A percentile compares a stretch with the other conserved stretches of the same genome.
Evolutionary conservation across 2,888 invertebrate species (phyloP).

Genomic region (Acleris emargana): DNA sequence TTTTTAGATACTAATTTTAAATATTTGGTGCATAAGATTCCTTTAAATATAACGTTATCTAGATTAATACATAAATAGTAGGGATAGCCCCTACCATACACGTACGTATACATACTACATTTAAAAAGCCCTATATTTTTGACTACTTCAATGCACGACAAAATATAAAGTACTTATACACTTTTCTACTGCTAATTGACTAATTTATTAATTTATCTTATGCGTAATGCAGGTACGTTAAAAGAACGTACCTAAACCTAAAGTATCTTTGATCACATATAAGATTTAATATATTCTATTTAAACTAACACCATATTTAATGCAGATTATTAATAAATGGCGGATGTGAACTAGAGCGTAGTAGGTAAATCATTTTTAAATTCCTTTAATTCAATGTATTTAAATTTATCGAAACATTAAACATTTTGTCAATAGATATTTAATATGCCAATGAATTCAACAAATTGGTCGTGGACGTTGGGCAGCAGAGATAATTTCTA

Average conservation of each 20-base stretch:
- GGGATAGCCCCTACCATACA: constrained; percentile 17
- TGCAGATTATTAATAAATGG: constrained; percentile 10
- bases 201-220: constrained; percentile 6
- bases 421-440: background rate
- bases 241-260: constrained; percentile 8
- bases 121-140: constrained; percentile 20
- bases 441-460: constrained; percentile 29
- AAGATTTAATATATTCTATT: background rate
- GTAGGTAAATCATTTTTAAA: background rate
- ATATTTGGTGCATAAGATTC: constrained; percentile 31
- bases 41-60: constrained; percentile 21
- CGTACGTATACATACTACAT: constrained; percentile 5
- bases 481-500: background rate
- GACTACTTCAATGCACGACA: constrained; percentile 11
- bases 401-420: too few species aligned
- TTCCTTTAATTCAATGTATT: background rate
- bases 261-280: background rate
- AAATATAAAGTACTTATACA: constrained; percentile 2
- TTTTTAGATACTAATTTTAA: constrained; percentile 10
- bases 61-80: constrained; percentile 5
- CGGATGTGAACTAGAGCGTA: constrained; percentile 33
- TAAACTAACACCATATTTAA: background rate
- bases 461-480: background rate
- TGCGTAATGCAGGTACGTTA: constrained; percentile 13
- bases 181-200: constrained; percentile 8